These are phyloP conservation scores for Notocelia uddmanniana DNA, from an alignment of 2,888 invertebrate genomes.

Conservation along the genomic window DNA sequence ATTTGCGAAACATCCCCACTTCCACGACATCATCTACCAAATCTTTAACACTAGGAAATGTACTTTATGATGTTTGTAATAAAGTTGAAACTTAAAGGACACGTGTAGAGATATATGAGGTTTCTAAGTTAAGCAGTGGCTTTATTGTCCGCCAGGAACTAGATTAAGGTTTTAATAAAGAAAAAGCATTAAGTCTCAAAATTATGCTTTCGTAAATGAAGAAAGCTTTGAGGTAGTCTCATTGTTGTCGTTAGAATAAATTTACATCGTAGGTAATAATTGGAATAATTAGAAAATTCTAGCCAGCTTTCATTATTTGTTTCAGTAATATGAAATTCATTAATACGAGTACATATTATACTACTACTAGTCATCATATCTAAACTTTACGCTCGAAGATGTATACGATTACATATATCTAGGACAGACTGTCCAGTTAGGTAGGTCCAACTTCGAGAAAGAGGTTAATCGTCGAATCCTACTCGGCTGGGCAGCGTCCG, in stretches of 20 bases:
- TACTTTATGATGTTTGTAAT: not conserved
- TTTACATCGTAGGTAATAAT: not conserved
- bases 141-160: slow-evolving; percentile 22
- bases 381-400: no score
- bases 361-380: no score
- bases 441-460: no score
- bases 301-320: not conserved
- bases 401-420: no score
- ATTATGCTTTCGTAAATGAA: slow-evolving; percentile 8
- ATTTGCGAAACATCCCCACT: slow-evolving; percentile 20
- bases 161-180: slow-evolving; percentile 36
- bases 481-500: no score
- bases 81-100: not conserved
- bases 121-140: not conserved
- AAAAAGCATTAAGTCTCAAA: slow-evolving; percentile 11
- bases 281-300: not conserved
- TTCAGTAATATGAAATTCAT: no score
- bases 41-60: not conserved
- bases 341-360: no score
- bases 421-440: no score
- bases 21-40: slow-evolving; percentile 11
- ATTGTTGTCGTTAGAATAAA: not conserved
- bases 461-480: no score
- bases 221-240: not conserved
- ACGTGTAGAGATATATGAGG: not conserved